phyloP scores from a whole-genome alignment of 2,113 vertebrate genomes.

The Heterocephalus glaber region DNA sequence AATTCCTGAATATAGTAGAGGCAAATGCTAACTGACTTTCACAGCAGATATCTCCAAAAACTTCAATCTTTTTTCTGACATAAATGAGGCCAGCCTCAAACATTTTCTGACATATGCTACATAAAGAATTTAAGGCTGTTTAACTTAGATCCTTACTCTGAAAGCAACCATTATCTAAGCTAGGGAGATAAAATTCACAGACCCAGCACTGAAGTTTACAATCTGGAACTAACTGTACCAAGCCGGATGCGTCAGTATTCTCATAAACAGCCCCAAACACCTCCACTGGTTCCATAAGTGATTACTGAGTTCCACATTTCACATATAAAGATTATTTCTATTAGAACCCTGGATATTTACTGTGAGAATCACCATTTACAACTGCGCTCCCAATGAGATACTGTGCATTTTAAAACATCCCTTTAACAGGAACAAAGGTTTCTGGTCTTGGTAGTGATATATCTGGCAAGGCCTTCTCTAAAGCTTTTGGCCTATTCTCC shows the following conservation, averaged over 20 bases:
- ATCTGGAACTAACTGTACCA: constrained; percentile 51
- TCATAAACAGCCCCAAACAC: constrained; percentile 48
- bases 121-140: constrained; percentile 45
- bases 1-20: constrained; percentile 1
- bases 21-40: constrained; percentile 42
- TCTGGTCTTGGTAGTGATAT: not conserved
- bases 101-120: not conserved
- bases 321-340: not conserved
- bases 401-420: not conserved
- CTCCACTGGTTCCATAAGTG: constrained; percentile 33
- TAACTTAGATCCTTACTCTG: constrained; percentile 40
- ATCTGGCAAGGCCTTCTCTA: not conserved
- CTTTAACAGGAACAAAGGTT: constrained; percentile 16
- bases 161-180: constrained; percentile 48
- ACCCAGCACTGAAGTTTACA: constrained; percentile 48
- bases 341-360: constrained; percentile 27
- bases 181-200: constrained; percentile 23
- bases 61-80: not conserved
- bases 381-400: not conserved
- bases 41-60: not conserved
- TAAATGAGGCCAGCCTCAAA: not conserved
- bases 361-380: not conserved
- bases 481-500: not conserved
- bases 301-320: not conserved
- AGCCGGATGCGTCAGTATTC: constrained; percentile 51